Percentiles rank a stretch among this genome's conserved stretches.
These are phyloP conservation scores for Teleopsis dalmanni DNA, from an alignment of 1,140 invertebrate genomes.

Conservation along the genomic window DNA sequence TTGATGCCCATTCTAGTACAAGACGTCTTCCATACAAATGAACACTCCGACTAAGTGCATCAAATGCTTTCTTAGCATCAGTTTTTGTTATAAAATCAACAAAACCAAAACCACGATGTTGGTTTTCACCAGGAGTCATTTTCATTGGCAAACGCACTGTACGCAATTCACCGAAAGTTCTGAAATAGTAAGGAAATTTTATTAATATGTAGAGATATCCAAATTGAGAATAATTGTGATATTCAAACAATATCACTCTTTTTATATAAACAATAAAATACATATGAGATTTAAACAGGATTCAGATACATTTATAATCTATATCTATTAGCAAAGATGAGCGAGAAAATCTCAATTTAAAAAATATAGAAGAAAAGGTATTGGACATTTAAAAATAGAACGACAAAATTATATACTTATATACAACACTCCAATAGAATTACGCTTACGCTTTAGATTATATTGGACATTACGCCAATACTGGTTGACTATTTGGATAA, in stretches of 20 bases:
- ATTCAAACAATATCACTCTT: no score
- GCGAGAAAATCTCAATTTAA: no score
- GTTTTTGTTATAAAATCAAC: slow-evolving; percentile 83
- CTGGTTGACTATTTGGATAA: no score
- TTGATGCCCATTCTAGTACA: slow-evolving; percentile 89
- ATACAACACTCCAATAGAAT: no score
- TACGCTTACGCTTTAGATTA: no score
- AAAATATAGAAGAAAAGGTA: no score
- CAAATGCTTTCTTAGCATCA: slow-evolving; percentile 93
- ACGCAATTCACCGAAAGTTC: slow-evolving; percentile 91
- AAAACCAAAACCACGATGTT: slow-evolving; percentile 94
- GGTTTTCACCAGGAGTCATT: slow-evolving; percentile 61
- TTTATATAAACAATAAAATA: neutral
- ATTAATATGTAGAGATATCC: neutral
- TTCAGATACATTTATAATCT: neutral
- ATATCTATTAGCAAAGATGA: neutral
- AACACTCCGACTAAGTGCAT: slow-evolving; percentile 87
- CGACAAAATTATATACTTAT: no score
- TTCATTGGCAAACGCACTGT: slow-evolving; percentile 88
- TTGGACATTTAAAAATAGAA: no score
- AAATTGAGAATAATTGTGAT: no score
- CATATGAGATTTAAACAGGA: neutral
- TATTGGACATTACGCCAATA: no score
- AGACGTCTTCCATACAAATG: slow-evolving; percentile 94
- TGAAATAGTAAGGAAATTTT: slow-evolving; percentile 44